phyloP scores from a whole-genome alignment of 2,797 vertebrate genomes.

The Poecilia velifera region DNA sequence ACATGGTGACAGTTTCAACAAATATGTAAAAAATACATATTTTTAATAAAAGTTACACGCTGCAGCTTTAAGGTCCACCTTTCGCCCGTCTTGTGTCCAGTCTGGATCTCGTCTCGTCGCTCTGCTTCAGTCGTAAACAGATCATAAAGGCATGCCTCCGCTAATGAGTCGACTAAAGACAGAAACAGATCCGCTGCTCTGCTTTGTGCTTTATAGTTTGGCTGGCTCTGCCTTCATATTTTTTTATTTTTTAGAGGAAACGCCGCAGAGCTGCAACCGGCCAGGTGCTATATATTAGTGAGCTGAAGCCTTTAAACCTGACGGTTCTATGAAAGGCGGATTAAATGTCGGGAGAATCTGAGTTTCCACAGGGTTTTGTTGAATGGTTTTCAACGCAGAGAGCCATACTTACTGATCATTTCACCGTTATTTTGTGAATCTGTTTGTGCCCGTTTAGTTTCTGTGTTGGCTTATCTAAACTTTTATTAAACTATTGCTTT shows the following conservation, averaged over 20 bases:
- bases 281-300: conserved; percentile 38
- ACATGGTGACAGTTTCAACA: no score
- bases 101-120: conserved; percentile 11
- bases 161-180: conserved; percentile 67
- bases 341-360: neutral
- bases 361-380: neutral
- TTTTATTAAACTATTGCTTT: no score
- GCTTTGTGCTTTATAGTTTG: conserved; percentile 43
- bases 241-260: conserved; percentile 21
- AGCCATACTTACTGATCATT: neutral
- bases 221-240: conserved; percentile 24
- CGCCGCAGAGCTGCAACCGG: neutral
- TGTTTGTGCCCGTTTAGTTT: neutral
- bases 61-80: conserved; percentile 1
- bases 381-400: neutral
- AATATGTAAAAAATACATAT: no score
- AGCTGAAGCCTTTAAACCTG: neutral
- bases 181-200: conserved; percentile 54
- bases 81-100: neutral
- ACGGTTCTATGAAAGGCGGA: neutral
- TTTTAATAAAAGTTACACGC: no score
- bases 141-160: conserved; percentile 68
- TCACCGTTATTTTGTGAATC: neutral
- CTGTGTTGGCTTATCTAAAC: neutral
- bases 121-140: conserved; percentile 63